Base-by-base conservation (phyloP, 1,140 invertebrate species). In the Tetragonula clypearis region DNA sequence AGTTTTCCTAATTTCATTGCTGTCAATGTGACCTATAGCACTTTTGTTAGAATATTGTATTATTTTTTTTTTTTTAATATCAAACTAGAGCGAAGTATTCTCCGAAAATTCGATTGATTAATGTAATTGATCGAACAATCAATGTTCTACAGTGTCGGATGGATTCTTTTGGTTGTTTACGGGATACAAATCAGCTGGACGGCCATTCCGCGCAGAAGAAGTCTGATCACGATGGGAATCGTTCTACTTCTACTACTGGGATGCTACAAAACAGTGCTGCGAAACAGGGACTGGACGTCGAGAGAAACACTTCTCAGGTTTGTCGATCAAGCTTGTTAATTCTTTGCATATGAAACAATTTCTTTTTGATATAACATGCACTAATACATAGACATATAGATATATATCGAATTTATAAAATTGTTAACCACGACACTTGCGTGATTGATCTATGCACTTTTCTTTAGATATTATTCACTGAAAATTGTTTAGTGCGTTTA, bases 261-360 rank as follows among this genome's bases (percentile, higher is more conserved):
- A 85, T 96, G 96, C 73, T 95, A 96, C 66, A 96, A 96, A 92
- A 98, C 97, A 0, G 93, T 96, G 81, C 92, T 96, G 53, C 95
- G 97, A 84, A 98, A 98, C 92, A 93, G 95, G 69, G 97, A 98
- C 91, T 98, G 98, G 98, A 94, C 95, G 62, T 97, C 97, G 19
- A 96, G 98, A 84, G 97, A 98, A 92, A 96, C 97, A 23, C 94
- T 98, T 80, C 95, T 97, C 60, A 96, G 96, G 97, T 97, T 95
- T 35, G 77, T 81, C 9, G 1, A 17, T 4, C 6, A 21, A 1
- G 8, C 6, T 5, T 26, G 1, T 66, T 66, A 30, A 30, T 1
- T n/a, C 23, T 62, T 62, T 62, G 60, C 60, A n/a, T 23, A 23
- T 1, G 58, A 23, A 23, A 62, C 60, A 11, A 15, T 55, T 55